Evolutionary conservation across 2,888 invertebrate species (phyloP), one percentile per base, ranked within the genome.

Genomic region (Tridacna gigas): DNA sequence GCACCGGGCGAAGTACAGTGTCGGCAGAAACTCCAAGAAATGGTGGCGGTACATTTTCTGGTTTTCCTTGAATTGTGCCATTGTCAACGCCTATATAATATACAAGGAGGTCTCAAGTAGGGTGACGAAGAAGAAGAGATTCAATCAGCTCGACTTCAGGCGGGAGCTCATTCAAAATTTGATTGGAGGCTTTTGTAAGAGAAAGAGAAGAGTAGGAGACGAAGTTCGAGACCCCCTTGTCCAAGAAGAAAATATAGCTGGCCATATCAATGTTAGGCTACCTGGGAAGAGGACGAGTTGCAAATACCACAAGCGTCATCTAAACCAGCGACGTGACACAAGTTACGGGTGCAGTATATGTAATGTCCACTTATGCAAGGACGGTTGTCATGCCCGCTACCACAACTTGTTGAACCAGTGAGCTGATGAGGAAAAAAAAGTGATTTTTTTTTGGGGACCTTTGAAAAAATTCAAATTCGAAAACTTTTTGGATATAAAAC

Each of bases 61-160:
- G 77, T 83, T 79, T 47, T 4, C 77, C 0, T 20, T 79, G 18
- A 79, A 83, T 45, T 69, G 74, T 74, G 69, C 75, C 12, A 67
- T 80, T 28, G 80, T 83, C 13, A 83, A 83, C 60, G 80, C 83
- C 3, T 83, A 74, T 47, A 71, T 78, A 37, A 61, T 78, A 25
- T 78, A 78, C 47, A 71, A 78, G 47, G 26, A 47, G 22, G 78
- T 63, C 0, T 61, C 78, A 4, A 56, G 13, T 20, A 28, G 79
- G n/a, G 74, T 25, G 13, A 78, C 61, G 11, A 77, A 28, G 61
- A 67, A 56, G 47, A 37, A 71, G 12, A 5, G 71, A 13, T 80
- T 20, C 47, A 22, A 28, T 5, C 80, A 80, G 9, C 80, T 80
- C 0, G 80, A 80, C 51, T 80, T 80, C 37, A 37, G 76, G 0